phyloP scores from a whole-genome alignment of 92 coral and sea anemone species.

The Phymanthus crucifer region DNA sequence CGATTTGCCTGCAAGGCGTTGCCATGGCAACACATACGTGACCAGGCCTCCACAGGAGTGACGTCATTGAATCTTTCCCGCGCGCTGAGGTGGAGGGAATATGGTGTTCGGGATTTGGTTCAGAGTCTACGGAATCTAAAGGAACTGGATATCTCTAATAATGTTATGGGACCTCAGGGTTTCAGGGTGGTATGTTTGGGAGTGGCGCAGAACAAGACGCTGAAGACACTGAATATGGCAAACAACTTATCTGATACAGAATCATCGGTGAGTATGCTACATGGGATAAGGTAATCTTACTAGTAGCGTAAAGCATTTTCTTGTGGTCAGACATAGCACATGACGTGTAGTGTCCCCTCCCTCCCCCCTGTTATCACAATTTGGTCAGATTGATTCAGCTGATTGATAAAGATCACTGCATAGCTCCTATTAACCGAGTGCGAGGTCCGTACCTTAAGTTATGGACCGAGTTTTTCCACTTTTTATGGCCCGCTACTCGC shows the following conservation, averaged over 20 bases:
- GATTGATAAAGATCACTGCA: background rate
- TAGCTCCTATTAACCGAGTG: too few species aligned
- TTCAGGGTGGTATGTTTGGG: slow-evolving; percentile 66
- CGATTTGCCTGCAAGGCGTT: slow-evolving; percentile 57
- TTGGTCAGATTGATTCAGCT: background rate
- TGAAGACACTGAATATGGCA: slow-evolving; percentile 54
- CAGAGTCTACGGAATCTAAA: slow-evolving; percentile 34
- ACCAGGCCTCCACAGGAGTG: slow-evolving; percentile 46
- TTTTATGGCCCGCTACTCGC: too few species aligned
- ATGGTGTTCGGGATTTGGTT: slow-evolving; percentile 27
- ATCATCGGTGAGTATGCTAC: slow-evolving; percentile 62
- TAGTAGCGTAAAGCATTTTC: too few species aligned
- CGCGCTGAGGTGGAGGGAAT: slow-evolving; percentile 34
- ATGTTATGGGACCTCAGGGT: slow-evolving; percentile 67
- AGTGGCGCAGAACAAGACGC: slow-evolving; percentile 41
- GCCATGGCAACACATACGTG: slow-evolving; percentile 54
- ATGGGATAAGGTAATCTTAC: too few species aligned
- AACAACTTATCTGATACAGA: slow-evolving; percentile 67
- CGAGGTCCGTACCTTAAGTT: too few species aligned
- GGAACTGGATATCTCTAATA: slow-evolving; percentile 59
- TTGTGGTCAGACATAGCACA: too few species aligned
- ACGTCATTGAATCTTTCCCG: slow-evolving; percentile 46
- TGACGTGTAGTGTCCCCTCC: too few species aligned
- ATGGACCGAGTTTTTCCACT: too few species aligned
- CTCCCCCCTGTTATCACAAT: too few species aligned